Percentiles rank a stretch among this genome's conserved stretches.
Evolutionary conservation across 2,797 vertebrate genomes (phyloP).

Genomic region (Acanthiza pusilla): DNA sequence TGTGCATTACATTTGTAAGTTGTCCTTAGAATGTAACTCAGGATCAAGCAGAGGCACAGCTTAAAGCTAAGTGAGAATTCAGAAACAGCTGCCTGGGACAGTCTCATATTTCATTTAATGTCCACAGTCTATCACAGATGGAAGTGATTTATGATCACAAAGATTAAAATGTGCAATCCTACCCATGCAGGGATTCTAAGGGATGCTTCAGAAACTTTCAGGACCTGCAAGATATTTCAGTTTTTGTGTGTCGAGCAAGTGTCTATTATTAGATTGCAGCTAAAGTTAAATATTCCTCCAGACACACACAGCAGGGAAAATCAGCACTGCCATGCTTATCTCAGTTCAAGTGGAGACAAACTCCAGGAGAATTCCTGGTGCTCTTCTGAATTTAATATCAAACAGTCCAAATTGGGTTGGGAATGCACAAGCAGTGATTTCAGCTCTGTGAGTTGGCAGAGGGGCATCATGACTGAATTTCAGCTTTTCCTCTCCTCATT

Average conservation of each 20-base stretch:
- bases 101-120: neutral
- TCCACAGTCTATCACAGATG: neutral
- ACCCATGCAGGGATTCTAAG: neutral
- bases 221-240: neutral
- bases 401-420: neutral
- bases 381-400: neutral
- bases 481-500: neutral
- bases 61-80: neutral
- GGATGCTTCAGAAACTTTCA: neutral
- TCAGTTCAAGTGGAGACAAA: neutral
- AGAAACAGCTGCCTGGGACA: neutral
- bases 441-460: neutral
- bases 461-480: neutral
- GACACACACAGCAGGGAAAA: neutral
- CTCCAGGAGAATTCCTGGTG: neutral
- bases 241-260: neutral
- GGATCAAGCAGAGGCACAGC: neutral
- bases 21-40: neutral
- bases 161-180: neutral
- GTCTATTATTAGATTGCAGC: neutral
- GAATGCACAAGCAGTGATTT: neutral
- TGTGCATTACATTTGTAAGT: neutral
- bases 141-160: neutral
- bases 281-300: neutral
- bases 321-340: neutral